These are phyloP conservation scores for Circaetus cinerascens DNA, from an alignment of 2,113 vertebrate genomes.

Conservation along the genomic window DNA sequence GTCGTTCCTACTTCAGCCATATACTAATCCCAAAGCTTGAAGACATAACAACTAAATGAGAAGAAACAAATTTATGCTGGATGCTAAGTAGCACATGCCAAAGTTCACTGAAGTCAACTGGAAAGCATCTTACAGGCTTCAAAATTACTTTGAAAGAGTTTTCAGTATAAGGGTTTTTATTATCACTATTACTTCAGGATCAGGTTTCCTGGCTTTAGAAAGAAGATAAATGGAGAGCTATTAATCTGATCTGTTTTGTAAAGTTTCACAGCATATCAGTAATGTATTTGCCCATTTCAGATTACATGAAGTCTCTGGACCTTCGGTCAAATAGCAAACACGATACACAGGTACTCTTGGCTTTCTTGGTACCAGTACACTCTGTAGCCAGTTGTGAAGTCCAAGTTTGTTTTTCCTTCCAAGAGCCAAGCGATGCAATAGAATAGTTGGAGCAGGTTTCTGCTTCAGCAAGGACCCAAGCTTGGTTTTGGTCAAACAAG, in stretches of 20 bases:
- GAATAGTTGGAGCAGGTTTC: background rate
- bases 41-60: background rate
- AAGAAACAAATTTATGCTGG: background rate
- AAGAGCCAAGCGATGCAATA: background rate
- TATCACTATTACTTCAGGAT: background rate
- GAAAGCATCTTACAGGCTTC: background rate
- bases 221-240: background rate
- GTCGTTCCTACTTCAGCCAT: background rate
- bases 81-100: background rate
- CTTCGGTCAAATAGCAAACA: background rate
- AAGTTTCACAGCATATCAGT: background rate
- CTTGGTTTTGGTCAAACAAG: background rate
- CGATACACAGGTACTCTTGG: background rate
- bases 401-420: background rate
- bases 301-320: background rate
- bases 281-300: background rate
- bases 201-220: background rate
- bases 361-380: background rate
- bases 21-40: background rate
- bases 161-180: background rate
- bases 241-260: background rate
- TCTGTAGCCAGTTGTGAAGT: background rate
- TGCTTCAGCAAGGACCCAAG: background rate
- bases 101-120: background rate
- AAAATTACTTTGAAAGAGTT: background rate